Conservation (phyloP, 2,888 invertebrate genomes). For the Sphinx pinastri region DNA sequence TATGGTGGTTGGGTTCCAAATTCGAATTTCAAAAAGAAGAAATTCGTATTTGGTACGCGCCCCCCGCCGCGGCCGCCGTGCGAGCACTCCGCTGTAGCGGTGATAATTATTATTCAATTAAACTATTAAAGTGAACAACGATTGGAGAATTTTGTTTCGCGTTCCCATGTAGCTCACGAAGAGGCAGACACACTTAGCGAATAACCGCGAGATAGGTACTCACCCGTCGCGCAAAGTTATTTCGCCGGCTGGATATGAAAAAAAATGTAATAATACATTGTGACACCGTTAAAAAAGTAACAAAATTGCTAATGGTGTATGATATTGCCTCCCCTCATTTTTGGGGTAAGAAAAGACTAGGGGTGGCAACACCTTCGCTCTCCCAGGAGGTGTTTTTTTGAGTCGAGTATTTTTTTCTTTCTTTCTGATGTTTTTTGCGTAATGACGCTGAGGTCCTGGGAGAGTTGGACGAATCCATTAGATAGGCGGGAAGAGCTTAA, state of each 20-base stretch:
- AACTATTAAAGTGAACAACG: conserved; percentile 66
- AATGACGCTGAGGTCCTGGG: conserved; percentile 80
- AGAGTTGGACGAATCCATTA: conserved; percentile 83
- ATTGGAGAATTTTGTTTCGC: conserved; percentile 35
- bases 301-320: conserved; percentile 85
- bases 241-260: conserved; percentile 23
- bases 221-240: conserved; percentile 24
- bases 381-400: conserved; percentile 78
- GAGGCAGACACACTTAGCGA: conserved; percentile 2
- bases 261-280: conserved; percentile 64
- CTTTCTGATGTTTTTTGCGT: conserved; percentile 73
- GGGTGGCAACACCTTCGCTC: conserved; percentile 81
- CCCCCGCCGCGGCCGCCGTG: conserved; percentile 64
- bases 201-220: neutral
- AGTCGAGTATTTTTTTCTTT: conserved; percentile 62
- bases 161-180: conserved; percentile 29
- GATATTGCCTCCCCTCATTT: conserved; percentile 84
- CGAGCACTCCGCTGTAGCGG: conserved; percentile 46
- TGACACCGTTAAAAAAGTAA: conserved; percentile 83
- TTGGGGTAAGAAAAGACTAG: conserved; percentile 77
- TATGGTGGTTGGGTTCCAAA: conserved; percentile 73
- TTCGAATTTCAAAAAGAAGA: conserved; percentile 37
- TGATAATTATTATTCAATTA: conserved; percentile 72
- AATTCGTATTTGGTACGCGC: conserved; percentile 59
- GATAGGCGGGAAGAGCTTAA: conserved; percentile 80